A percentile compares a stretch with the other conserved stretches of the same genome.
phyloP scores from a whole-genome alignment of 2,797 vertebrate genomes.

The Vipera latastei region DNA sequence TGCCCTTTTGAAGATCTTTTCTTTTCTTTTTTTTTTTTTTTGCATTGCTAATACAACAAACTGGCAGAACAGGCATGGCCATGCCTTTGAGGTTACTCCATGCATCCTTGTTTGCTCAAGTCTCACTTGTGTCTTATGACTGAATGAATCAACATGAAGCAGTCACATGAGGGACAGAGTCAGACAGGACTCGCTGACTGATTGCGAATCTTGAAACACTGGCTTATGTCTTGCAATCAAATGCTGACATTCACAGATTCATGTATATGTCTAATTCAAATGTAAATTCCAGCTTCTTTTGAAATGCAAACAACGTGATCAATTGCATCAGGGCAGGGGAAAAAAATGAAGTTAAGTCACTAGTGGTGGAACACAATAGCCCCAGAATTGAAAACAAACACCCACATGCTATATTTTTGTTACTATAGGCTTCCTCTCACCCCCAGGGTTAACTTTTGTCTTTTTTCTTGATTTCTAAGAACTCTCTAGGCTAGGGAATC shows the following conservation, averaged over 20 bases:
- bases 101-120: slow-evolving; percentile 67
- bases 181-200: slow-evolving; percentile 58
- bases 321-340: background rate
- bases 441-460: background rate
- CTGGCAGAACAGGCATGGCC: slow-evolving; percentile 69
- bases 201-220: slow-evolving; percentile 45
- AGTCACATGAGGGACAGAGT: slow-evolving; percentile 72
- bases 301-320: background rate
- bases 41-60: slow-evolving; percentile 63
- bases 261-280: background rate
- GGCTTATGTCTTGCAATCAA: slow-evolving; percentile 42
- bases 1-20: slow-evolving; percentile 57
- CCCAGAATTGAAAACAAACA: background rate
- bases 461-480: background rate
- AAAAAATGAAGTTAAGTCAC: background rate
- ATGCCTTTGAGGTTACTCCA: slow-evolving; percentile 65
- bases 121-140: slow-evolving; percentile 67
- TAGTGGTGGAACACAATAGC: background rate
- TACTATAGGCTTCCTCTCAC: background rate
- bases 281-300: background rate
- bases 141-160: slow-evolving; percentile 74
- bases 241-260: background rate
- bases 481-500: background rate
- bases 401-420: background rate
- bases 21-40: slow-evolving; percentile 31